Base-by-base conservation (phyloP, 37 sponge, comb jelly and placozoan genomes). In the Chondrosia reniformis region DNA sequence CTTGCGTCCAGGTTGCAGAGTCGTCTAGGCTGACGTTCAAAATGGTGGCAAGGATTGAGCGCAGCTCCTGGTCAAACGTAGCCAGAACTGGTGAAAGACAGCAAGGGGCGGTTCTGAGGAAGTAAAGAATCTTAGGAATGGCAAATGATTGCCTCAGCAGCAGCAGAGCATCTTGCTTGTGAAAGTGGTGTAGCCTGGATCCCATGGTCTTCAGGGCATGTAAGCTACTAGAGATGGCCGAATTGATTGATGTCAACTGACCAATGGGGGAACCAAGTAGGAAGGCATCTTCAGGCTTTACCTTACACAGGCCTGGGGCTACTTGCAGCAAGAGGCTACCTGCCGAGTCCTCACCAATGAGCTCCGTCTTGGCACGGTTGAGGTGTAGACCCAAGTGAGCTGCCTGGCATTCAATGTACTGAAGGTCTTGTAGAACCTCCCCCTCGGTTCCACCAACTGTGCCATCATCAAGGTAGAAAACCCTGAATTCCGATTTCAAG, bases 151-250 rank as follows among this genome's bases (percentile, higher is more conserved):
- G 58, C 6, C 58, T 56, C 3, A 6, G 58, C 58, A 56, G 7
- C 58, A 56, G 58, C 4, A 56, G 58, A 3, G 58, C 58, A 56
- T 56, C 58, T 28, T 56, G 8, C 58, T 6, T 56, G 58, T 56
- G 58, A 28, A 56, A 56, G 58, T 56, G 58, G 3, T 3, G 8
- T 28, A 56, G 58, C 58, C 58, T 56, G 58, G 58, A 56, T 28
- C 58, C 8, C 58, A 56, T 56, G 58, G 58, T 56, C 58, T 56
- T 56, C 27, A 56, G 58, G 58, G 58, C 58, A 3, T 56, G 58
- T 6, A 56, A 56, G 27, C 58, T 4, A 6, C 58, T 56, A 8
- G 8, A 8, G 8, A 56, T 56, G n/a, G 58, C 58, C 27, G 8
- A 56, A 56, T 56, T 56, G 58, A 56, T 56, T 24, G 58, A 56